A percentile compares a stretch with the other conserved stretches of the same genome.
Evolutionary conservation across 1,140 invertebrate species (phyloP).

Genomic region (Zelostemma sp.): DNA sequence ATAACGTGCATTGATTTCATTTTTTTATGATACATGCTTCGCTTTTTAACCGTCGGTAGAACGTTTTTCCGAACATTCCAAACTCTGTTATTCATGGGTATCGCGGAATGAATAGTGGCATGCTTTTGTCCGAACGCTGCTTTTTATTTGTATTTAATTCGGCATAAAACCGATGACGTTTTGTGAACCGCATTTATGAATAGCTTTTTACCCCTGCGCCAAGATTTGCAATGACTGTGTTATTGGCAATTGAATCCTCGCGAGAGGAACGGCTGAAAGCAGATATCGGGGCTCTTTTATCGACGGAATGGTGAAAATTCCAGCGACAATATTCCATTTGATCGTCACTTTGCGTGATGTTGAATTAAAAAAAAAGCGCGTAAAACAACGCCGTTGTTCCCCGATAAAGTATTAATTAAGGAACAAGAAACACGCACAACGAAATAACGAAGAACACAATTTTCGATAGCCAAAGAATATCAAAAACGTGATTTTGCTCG

Average conservation of each 20-base stretch:
- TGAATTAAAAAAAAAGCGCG: constrained; percentile 9
- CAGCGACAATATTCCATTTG: constrained; percentile 39
- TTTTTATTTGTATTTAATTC: constrained; percentile 3
- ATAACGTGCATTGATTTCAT: background rate
- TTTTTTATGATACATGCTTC: too few relatives aligned
- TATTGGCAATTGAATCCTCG: constrained; percentile 2
- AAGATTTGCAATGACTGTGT: background rate
- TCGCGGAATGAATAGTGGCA: too few relatives aligned
- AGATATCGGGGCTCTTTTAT: constrained; percentile 33
- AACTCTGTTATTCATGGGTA: too few relatives aligned
- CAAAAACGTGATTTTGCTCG: constrained; percentile 20
- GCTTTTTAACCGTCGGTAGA: too few relatives aligned
- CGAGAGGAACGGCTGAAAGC: constrained; percentile 1
- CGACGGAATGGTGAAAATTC: constrained; percentile 20
- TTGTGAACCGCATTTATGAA: background rate
- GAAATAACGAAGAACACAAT: constrained; percentile 17
- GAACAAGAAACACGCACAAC: constrained; percentile 28
- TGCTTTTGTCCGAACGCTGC: background rate
- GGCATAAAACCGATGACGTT: background rate
- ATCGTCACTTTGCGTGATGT: constrained; percentile 18
- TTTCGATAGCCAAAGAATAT: too few relatives aligned
- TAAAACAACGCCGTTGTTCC: constrained; percentile 23
- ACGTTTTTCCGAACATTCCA: too few relatives aligned
- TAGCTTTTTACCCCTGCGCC: background rate
- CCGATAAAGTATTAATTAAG: constrained; percentile 44